These are phyloP conservation scores for Timandra comae DNA, from an alignment of 2,888 invertebrate genomes.

Conservation along the genomic window DNA sequence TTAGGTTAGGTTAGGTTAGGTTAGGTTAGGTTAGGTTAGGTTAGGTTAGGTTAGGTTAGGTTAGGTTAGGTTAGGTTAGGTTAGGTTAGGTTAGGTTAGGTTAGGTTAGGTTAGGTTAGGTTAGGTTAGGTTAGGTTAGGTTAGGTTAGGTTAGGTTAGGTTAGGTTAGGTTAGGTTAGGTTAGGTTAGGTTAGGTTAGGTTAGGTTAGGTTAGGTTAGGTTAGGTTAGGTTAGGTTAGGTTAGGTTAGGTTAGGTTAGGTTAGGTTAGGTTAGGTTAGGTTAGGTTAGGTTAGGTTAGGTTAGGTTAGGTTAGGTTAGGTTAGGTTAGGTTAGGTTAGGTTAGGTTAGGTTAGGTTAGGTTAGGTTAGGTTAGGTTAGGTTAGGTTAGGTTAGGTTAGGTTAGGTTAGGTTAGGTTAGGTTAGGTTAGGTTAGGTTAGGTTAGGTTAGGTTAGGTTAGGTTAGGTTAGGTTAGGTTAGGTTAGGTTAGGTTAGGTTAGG, in stretches of 20 bases:
- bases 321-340: constrained; percentile 15
- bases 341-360: constrained; percentile 15
- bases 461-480: constrained; percentile 12
- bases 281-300: constrained; percentile 15
- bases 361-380: constrained; percentile 14
- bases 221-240: constrained; percentile 19
- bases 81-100: constrained; percentile 14
- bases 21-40: constrained; percentile 8
- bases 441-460: constrained; percentile 12
- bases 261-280: constrained; percentile 18
- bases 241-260: constrained; percentile 17
- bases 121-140: constrained; percentile 19
- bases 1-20: constrained; percentile 7
- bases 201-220: constrained; percentile 17
- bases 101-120: constrained; percentile 19
- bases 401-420: constrained; percentile 15
- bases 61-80: constrained; percentile 9
- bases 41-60: constrained; percentile 12
- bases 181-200: constrained; percentile 19
- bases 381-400: constrained; percentile 15
- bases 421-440: constrained; percentile 13
- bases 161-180: constrained; percentile 20
- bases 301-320: constrained; percentile 15
- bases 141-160: constrained; percentile 20
- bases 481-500: constrained; percentile 12